A percentile compares a stretch with the other conserved stretches of the same genome.
phyloP scores from a whole-genome alignment of 2,113 vertebrate genomes.

The Poeciliopsis turrubarensis region DNA sequence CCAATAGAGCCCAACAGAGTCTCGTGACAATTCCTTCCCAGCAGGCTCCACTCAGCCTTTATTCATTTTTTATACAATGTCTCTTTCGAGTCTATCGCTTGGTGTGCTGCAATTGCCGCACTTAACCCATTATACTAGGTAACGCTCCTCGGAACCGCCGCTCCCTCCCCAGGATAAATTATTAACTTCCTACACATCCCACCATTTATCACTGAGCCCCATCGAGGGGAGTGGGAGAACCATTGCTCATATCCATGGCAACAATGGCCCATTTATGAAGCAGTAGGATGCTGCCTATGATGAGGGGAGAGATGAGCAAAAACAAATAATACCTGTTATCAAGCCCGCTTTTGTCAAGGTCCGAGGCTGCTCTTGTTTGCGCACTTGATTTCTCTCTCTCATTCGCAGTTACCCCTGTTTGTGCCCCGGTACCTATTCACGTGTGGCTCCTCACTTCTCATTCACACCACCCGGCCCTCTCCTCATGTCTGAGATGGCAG shows the following conservation, averaged over 20 bases:
- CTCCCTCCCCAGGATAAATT: conserved; percentile 78
- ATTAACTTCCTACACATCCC: conserved; percentile 78
- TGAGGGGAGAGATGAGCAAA: conserved; percentile 55
- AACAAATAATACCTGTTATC: conserved; percentile 64
- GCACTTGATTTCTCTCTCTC: conserved; percentile 27
- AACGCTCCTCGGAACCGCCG: conserved; percentile 66
- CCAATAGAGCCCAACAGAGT: conserved; percentile 23
- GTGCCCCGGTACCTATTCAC: conserved; percentile 19
- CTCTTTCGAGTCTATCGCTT: conserved; percentile 69
- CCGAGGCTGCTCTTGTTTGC: conserved; percentile 23
- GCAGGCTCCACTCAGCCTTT: conserved; percentile 75
- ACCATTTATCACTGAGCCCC: conserved; percentile 75
- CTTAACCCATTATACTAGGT: conserved; percentile 81
- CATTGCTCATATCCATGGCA: conserved; percentile 74
- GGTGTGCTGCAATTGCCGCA: conserved; percentile 71
- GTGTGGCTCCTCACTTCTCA: conserved; percentile 36
- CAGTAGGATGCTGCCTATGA: conserved; percentile 67
- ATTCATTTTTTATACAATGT: conserved; percentile 78
- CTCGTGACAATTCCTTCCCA: conserved; percentile 70
- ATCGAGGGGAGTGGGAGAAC: conserved; percentile 63
- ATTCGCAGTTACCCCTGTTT: conserved; percentile 17
- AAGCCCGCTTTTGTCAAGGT: conserved; percentile 38
- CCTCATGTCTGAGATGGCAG: conserved; percentile 63
- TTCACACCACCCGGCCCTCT: conserved; percentile 48
- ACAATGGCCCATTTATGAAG: conserved; percentile 74